phyloP scores from a whole-genome alignment of 92 coral and sea anemone species.

The Epizoanthus rinbou region DNA sequence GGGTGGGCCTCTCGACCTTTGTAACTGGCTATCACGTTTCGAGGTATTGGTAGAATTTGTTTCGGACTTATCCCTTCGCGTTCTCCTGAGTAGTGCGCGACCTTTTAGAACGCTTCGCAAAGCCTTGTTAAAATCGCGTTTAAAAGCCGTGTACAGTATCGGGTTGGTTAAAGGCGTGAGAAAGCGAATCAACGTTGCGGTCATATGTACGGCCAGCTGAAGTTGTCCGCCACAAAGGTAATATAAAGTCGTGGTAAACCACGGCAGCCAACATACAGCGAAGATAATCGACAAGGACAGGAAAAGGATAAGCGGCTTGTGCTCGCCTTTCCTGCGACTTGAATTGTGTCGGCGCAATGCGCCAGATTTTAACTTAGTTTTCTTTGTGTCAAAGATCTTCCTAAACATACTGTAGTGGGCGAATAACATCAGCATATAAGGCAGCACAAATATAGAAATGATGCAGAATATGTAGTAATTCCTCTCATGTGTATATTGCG shows the following conservation, averaged over 20 bases:
- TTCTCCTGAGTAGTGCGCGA: not conserved
- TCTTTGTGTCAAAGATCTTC: conserved; percentile 10
- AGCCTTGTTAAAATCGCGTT: conserved; percentile 26
- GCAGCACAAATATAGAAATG: conserved; percentile 6
- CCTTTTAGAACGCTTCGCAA: conserved; percentile 1
- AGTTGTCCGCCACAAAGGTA: conserved; percentile 21
- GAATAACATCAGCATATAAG: conserved; percentile 25
- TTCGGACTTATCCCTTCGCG: not conserved
- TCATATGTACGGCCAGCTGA: not conserved
- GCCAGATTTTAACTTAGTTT: not conserved
- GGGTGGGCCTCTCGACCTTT: too few relatives aligned
- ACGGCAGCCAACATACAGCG: conserved; percentile 30
- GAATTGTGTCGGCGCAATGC: conserved; percentile 14
- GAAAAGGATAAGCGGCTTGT: conserved; percentile 13
- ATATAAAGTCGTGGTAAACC: conserved; percentile 25
- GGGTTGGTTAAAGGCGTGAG: conserved; percentile 31
- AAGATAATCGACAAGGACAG: conserved; percentile 6
- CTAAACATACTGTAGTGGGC: conserved; percentile 34
- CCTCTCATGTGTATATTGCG: conserved; percentile 17
- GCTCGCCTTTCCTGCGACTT: not conserved
- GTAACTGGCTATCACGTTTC: not conserved
- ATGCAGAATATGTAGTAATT: conserved; percentile 36
- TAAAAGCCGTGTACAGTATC: conserved; percentile 19
- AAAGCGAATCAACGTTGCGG: conserved; percentile 8
- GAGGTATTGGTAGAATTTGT: not conserved